Conservation (phyloP, 2,797 vertebrate species). For the Gallirallus australis region DNA sequence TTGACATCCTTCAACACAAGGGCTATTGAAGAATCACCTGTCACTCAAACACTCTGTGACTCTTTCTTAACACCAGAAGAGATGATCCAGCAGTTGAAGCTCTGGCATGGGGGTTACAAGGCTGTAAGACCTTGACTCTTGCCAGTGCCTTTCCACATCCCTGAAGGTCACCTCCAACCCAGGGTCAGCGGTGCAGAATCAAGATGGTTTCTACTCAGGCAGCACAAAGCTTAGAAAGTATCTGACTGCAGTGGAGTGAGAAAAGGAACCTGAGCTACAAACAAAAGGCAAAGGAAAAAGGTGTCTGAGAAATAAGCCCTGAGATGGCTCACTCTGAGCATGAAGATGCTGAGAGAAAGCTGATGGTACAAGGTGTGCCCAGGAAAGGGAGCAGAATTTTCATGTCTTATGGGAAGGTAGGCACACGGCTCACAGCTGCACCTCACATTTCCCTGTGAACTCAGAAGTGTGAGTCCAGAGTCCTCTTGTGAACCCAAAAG, state of each 20-base stretch:
- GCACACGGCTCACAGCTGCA: background rate
- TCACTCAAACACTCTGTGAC: background rate
- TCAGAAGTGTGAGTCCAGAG: background rate
- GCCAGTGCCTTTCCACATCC: background rate
- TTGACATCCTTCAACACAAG: background rate
- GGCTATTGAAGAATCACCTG: background rate
- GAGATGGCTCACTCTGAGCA: fast-evolving
- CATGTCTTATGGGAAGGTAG: background rate
- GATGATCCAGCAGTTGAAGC: background rate
- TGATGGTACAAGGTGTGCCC: background rate
- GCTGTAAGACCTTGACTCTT: background rate
- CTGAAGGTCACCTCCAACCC: background rate
- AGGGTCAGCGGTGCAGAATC: background rate
- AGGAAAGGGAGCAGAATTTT: background rate
- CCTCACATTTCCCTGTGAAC: no score
- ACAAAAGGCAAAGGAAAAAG: background rate
- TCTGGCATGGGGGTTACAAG: background rate
- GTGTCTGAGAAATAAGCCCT: background rate
- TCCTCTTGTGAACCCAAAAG: background rate
- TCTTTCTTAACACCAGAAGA: background rate
- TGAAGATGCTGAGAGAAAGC: background rate
- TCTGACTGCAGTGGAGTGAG: background rate
- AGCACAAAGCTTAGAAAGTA: background rate
- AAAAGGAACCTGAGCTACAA: background rate
- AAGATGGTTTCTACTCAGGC: background rate